Base-by-base conservation (phyloP, 2,113 vertebrate genomes). In the Cyphomyrus plagiostoma region DNA sequence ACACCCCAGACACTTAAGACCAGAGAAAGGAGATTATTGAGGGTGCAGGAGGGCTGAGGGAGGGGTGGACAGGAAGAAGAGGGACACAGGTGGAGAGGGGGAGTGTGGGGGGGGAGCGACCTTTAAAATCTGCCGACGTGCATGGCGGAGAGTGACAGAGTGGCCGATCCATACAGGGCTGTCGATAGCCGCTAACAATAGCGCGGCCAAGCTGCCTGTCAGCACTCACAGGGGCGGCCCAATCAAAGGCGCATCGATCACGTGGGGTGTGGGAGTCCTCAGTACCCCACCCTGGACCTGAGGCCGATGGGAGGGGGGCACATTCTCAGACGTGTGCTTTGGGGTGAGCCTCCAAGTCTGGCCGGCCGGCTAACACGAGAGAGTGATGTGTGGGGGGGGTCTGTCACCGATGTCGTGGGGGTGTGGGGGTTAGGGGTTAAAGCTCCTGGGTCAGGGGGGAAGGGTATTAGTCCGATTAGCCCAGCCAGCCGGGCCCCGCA, bases 111-210 rank as follows among this genome's bases (percentile, higher is more conserved):
- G 93, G 91, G 0, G 91, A 91, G 93, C 97, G 97, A 98, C 97
- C 97, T 98, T 98, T 97, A 96, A 95, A 96, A 95, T 95, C 96
- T 97, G 97, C 96, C 96, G 95, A 96, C 95, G 91, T 92, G 92
- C 91, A 93, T 91, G 70, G 90, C 66, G 42, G 92, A 96, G 96
- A 97, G 93, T 96, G 97, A 95, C 96, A 96, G 87, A 3, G 91
- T 89, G 92, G 82, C 3, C 90, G 94, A 95, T 97, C 97, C 94
- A 96, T 97, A 96, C 93, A 89, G 93, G 91, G 92, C 94, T 97
- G 97, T 97, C 97, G 95, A 97, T 98, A 95, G 90, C 93, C 94
- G 92, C 96, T 96, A 95, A 95, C 96, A 95, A 95, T 95, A 94
- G 95, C 92, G 93, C 94, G 95, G 95, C 95, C 95, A 93, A 95